Conservation (phyloP, 2,113 vertebrate species). For the Chaetorhynchus papuensis region DNA sequence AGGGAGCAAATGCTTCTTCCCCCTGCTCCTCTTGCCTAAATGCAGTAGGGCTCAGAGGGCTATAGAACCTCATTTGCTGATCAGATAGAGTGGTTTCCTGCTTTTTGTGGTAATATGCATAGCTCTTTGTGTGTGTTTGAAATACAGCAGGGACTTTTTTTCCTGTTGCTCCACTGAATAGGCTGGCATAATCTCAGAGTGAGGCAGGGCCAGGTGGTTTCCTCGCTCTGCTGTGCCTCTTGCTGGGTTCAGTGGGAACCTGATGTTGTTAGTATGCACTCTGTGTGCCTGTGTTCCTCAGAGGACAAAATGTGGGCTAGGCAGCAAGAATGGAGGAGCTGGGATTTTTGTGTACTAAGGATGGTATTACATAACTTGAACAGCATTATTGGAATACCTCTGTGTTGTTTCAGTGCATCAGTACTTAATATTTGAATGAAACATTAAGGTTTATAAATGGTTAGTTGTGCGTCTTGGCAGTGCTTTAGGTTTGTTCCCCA, state of each 20-base stretch:
- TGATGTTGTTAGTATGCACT: slow-evolving; percentile 24
- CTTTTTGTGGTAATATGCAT: neutral
- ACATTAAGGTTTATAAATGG: neutral
- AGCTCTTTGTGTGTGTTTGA: neutral
- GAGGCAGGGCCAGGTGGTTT: neutral
- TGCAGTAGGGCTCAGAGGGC: neutral
- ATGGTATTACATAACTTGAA: slow-evolving; percentile 46
- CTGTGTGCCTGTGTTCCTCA: neutral
- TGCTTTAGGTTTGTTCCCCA: slow-evolving; percentile 26
- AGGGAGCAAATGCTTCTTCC: neutral
- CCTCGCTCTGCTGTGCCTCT: neutral
- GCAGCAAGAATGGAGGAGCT: slow-evolving; percentile 26
- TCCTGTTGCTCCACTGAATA: neutral
- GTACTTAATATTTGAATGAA: slow-evolving; percentile 55
- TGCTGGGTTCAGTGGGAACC: neutral
- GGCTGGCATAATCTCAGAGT: neutral
- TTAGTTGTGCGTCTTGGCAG: slow-evolving; percentile 11
- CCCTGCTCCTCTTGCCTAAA: neutral
- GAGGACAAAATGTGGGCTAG: slow-evolving; percentile 5
- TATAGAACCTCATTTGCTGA: neutral
- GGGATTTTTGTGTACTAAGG: slow-evolving; percentile 12
- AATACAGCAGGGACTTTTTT: neutral
- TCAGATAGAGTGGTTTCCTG: neutral
- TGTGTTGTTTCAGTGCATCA: slow-evolving; percentile 29
- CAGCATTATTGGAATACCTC: slow-evolving; percentile 44